Evolutionary conservation across 2,888 invertebrate genomes (phyloP), one percentile per base, ranked within the genome.

Genomic region (Synanthedon andrenaeformis): DNA sequence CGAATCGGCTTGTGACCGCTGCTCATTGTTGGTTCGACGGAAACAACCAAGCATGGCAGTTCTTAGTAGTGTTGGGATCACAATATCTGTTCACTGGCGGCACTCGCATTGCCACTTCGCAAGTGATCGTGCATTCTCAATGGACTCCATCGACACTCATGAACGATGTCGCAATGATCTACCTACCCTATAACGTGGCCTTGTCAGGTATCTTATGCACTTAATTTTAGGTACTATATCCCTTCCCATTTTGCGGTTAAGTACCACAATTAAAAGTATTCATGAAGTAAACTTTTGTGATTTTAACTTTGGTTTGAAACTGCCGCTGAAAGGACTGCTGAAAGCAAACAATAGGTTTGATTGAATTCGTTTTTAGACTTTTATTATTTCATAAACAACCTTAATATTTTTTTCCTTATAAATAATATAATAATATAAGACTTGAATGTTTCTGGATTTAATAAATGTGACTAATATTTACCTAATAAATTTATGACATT

Each of bases 21-120:
- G 80, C 80, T 11, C 81, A 81, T 61, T 81, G 81, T 63, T 79
- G 79, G 79, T 63, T 58, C 53, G 76, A 79, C 41, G 73, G 74
- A 10, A 0, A 11, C 6, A 63, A 63, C 52, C 74, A 74, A 41
- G 79, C 70, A 4, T 60, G 57, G 54, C 63, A 62, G 58, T 74
- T 78, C 61, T 54, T 56, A 0, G 77, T 76, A 1, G 74, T 79
- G 12, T 66, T 79, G 2, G 79, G 78, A 52, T 70, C 74, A 2
- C 62, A 67, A 8, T 64, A 53, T 55, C 63, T 81, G 19, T 76
- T 71, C 67, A 58, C 42, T 2, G 80, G 77, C 0, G 80, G 80
- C 17, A 68, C 63, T 3, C 65, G 79, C 14, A 65, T 79, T 23
- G 41, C 61, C 1, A 78, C 77, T 8, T 55, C 54, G 6, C 55